phyloP scores from a whole-genome alignment of 2,113 vertebrate species.

The Mormyrus lacerda region DNA sequence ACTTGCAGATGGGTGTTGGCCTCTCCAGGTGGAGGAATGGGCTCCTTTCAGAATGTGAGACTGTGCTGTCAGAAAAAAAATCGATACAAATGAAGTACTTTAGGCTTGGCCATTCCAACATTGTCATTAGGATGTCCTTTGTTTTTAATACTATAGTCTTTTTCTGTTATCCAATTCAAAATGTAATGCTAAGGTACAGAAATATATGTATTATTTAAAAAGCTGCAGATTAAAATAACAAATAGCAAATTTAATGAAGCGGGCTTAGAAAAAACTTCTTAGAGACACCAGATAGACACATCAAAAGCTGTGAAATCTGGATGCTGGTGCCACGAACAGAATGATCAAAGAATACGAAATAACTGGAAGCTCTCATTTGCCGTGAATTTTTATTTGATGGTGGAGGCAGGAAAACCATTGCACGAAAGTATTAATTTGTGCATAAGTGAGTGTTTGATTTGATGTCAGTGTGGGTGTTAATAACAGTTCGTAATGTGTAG shows the following conservation, averaged over 20 bases:
- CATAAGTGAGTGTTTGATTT: background rate
- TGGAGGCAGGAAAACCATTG: background rate
- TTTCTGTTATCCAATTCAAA: background rate
- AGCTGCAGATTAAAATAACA: background rate
- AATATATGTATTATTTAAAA: background rate
- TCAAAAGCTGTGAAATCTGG: background rate
- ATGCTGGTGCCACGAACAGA: background rate
- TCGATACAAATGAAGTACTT: background rate
- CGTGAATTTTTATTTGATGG: background rate
- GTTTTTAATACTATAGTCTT: background rate
- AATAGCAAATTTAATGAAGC: background rate
- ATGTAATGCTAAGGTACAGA: background rate
- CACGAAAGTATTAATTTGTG: background rate
- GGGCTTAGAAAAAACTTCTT: background rate
- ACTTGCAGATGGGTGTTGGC: slow-evolving; percentile 24
- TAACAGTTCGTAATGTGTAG: background rate
- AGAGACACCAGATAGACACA: background rate
- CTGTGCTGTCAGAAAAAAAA: background rate
- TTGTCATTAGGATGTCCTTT: background rate
- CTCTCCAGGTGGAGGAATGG: slow-evolving; percentile 14
- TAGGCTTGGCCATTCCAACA: background rate
- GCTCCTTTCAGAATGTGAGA: background rate
- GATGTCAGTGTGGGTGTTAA: background rate
- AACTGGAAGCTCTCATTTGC: background rate
- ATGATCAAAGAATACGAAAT: background rate